Conservation (phyloP, 2,113 vertebrate genomes). For the Oryzias curvinotus region DNA sequence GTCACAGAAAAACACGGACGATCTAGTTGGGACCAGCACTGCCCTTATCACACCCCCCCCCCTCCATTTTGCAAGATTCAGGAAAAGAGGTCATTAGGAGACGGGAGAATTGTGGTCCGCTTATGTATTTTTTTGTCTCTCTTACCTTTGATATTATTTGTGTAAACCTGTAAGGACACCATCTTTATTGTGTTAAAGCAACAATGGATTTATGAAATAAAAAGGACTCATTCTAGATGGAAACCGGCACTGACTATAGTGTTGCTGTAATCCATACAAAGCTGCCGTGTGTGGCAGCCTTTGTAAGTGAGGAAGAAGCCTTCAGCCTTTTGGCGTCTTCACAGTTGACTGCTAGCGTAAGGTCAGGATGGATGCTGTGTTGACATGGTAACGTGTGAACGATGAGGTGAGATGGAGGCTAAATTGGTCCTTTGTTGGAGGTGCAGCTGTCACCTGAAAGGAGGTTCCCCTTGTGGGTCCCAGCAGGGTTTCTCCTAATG, state of each 20-base stretch:
- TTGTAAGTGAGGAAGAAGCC: constrained; percentile 1
- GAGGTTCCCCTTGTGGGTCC: constrained; percentile 55
- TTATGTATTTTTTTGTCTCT: no score
- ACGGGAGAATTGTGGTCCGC: neutral
- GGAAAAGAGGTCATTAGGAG: constrained; percentile 10
- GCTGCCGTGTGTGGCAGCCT: neutral
- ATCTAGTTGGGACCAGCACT: constrained; percentile 5
- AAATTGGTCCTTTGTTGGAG: constrained; percentile 75
- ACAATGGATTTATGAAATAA: no score
- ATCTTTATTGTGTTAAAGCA: no score
- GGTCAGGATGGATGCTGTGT: constrained; percentile 60
- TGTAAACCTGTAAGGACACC: no score
- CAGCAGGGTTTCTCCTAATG: constrained; percentile 69
- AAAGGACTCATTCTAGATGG: no score
- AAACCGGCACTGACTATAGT: neutral
- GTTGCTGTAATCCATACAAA: neutral
- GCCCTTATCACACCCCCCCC: constrained; percentile 10
- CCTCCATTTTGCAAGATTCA: constrained; percentile 24
- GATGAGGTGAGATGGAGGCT: constrained; percentile 57
- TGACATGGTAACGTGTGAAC: constrained; percentile 67
- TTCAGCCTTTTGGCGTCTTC: constrained; percentile 17
- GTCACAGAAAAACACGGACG: constrained; percentile 29
- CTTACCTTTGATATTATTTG: no score
- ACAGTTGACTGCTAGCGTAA: constrained; percentile 56
- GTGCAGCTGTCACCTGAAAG: constrained; percentile 73